Evolutionary conservation across 2,113 vertebrate species (phyloP).

Genomic region (Hemichromis elongatus): DNA sequence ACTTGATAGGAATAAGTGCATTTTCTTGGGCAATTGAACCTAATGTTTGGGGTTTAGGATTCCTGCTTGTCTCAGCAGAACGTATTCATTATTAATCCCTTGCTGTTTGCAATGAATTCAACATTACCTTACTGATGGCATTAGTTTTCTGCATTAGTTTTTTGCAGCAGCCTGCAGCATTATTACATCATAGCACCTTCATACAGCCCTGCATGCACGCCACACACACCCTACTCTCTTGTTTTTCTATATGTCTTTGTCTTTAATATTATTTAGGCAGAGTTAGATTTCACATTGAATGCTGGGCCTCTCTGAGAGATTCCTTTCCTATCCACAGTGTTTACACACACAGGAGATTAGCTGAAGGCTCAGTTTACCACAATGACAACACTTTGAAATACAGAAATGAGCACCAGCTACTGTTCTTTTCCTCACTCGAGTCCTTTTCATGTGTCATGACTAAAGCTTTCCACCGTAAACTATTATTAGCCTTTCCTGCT

Average conservation of each 20-base stretch:
- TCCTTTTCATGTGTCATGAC: conserved; percentile 47
- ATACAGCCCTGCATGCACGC: neutral
- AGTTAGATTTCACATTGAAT: conserved; percentile 62
- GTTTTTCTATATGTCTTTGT: neutral
- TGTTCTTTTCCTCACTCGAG: conserved; percentile 31
- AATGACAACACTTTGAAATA: conserved; percentile 42
- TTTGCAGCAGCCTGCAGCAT: conserved; percentile 41
- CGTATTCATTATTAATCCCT: conserved; percentile 49
- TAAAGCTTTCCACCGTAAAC: conserved; percentile 51
- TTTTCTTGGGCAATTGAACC: neutral
- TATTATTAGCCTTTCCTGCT: conserved; percentile 65
- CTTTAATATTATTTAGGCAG: conserved; percentile 47
- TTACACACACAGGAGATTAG: conserved; percentile 46
- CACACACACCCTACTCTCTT: neutral
- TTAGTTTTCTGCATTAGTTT: conserved; percentile 29
- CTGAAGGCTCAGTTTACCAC: conserved; percentile 43
- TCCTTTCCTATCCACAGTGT: conserved; percentile 54
- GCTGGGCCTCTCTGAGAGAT: conserved; percentile 24
- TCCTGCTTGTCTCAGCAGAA: conserved; percentile 21
- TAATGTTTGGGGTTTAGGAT: neutral
- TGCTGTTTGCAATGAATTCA: conserved; percentile 31
- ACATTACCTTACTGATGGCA: conserved; percentile 16
- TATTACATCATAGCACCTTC: conserved; percentile 38
- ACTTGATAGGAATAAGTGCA: neutral
- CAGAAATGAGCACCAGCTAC: conserved; percentile 26